phyloP scores from a whole-genome alignment of 2,113 vertebrate genomes.

The Saccopteryx bilineata region DNA sequence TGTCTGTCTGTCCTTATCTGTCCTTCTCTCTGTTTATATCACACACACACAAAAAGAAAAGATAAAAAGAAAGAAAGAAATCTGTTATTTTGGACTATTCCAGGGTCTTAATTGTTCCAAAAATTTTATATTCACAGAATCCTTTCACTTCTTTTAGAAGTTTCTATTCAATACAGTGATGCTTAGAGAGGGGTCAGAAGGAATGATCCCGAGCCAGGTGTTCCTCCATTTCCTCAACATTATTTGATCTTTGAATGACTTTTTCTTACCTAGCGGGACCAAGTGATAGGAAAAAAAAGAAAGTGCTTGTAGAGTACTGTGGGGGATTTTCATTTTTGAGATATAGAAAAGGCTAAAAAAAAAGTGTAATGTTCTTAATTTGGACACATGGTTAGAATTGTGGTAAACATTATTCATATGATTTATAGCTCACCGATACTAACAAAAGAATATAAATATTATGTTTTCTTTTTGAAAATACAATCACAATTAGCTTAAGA shows the following conservation, averaged over 20 bases:
- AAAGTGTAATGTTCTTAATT: neutral
- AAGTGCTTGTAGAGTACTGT: neutral
- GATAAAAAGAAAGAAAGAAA: neutral
- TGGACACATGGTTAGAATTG: neutral
- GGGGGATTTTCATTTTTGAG: neutral
- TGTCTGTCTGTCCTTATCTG: no score
- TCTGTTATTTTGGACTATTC: fast-evolving
- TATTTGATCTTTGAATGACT: neutral
- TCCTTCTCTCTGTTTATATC: no score
- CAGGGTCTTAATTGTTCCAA: neutral
- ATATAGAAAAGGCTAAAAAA: neutral
- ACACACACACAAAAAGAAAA: no score
- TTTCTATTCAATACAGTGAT: neutral
- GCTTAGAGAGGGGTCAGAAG: neutral
- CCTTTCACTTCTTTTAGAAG: neutral
- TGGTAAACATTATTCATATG: slow-evolving; percentile 15
- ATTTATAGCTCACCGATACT: neutral
- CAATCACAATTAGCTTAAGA: neutral
- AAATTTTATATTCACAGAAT: neutral
- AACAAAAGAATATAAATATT: slow-evolving; percentile 32
- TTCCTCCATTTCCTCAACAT: neutral
- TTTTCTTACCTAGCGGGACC: neutral
- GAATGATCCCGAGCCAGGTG: neutral
- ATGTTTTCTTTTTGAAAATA: slow-evolving; percentile 48
- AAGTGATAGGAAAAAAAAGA: neutral